Evolutionary conservation across 2,113 vertebrate genomes (phyloP).

Genomic region (Elanus axillaris): DNA sequence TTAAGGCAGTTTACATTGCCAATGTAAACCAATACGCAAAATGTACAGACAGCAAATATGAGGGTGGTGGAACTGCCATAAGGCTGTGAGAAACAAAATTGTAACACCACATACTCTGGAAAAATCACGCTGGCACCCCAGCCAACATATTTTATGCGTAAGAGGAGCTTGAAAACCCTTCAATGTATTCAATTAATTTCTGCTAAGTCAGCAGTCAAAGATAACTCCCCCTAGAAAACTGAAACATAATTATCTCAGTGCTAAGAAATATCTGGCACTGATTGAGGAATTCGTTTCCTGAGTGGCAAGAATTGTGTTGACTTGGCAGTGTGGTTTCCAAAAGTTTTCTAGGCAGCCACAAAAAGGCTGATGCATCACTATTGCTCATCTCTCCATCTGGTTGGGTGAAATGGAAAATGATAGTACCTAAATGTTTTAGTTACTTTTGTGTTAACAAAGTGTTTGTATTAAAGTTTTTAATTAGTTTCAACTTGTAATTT

Average conservation of each 20-base stretch:
- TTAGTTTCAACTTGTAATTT: neutral
- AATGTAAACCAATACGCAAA: neutral
- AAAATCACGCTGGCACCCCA: neutral
- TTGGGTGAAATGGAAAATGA: neutral
- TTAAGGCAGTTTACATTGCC: neutral
- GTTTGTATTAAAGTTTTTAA: neutral
- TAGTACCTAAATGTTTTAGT: neutral
- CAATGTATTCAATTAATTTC: neutral
- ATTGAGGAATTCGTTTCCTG: conserved; percentile 15
- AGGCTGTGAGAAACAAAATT: neutral
- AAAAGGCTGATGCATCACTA: neutral
- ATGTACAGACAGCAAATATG: neutral
- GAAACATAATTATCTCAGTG: conserved; percentile 8
- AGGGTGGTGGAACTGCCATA: neutral
- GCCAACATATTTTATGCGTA: neutral
- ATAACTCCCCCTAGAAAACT: neutral
- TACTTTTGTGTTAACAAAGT: neutral
- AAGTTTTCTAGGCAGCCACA: neutral
- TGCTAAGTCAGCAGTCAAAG: conserved; percentile 37
- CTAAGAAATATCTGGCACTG: conserved; percentile 21
- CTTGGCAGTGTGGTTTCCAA: neutral
- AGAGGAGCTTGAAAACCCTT: neutral
- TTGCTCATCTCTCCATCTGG: neutral
- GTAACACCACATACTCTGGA: neutral
- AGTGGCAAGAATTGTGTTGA: conserved; percentile 3